A percentile compares a stretch with the other conserved stretches of the same genome.
These are phyloP conservation scores for Turdus rufiventris DNA, from an alignment of 2,113 vertebrate genomes.

Conservation along the genomic window DNA sequence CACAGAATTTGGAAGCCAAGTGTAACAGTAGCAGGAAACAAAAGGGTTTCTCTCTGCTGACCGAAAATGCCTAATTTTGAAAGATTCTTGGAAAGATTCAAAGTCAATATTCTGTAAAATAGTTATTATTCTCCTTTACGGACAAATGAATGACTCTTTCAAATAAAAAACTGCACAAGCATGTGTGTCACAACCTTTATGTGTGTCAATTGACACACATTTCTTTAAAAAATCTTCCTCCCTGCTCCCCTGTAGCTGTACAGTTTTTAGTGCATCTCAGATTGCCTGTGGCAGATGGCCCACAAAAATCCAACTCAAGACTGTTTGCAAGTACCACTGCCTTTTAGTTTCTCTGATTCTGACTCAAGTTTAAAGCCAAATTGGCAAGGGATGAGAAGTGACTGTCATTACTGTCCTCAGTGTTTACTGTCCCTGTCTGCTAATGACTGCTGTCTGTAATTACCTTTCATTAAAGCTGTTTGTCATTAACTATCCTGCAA, in stretches of 20 bases:
- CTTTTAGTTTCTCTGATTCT: background rate
- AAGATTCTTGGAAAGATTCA: background rate
- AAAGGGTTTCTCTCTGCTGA: background rate
- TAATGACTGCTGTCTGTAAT: background rate
- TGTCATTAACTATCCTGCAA: background rate
- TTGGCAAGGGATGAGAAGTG: background rate
- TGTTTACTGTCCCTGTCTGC: background rate
- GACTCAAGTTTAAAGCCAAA: background rate
- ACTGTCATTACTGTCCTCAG: background rate
- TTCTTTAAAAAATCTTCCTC: background rate
- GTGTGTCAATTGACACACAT: background rate
- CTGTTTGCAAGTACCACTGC: background rate
- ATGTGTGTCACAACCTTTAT: background rate
- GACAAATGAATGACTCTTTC: background rate
- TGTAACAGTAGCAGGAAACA: background rate
- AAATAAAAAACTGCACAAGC: background rate
- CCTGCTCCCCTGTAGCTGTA: background rate
- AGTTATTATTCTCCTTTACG: background rate
- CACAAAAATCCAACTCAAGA: background rate
- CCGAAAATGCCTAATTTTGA: background rate
- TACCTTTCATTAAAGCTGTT: background rate
- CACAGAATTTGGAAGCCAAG: background rate
- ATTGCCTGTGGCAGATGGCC: background rate
- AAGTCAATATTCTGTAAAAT: background rate
- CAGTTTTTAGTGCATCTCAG: background rate